Evolutionary conservation across 1,140 invertebrate genomes (phyloP), one percentile per base, ranked within the genome.

Genomic region (Tetramorium parvispinum): DNA sequence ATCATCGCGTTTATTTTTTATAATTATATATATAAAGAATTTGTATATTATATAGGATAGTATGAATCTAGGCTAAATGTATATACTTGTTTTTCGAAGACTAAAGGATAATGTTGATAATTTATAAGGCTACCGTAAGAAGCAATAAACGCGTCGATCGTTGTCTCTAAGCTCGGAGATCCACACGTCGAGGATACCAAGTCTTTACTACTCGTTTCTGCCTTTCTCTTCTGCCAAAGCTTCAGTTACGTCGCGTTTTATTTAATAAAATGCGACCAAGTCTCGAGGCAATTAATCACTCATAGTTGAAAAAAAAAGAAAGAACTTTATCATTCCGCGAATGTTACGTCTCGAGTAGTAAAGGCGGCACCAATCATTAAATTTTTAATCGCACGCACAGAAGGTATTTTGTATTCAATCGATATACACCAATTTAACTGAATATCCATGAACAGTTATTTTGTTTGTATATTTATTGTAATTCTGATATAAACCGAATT

Each of bases 1-100:
- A 77, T 63, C 77, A 73, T 89, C 79, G 57, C 75, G 68, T 89
- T 89, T 91, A 88, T 91, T 89, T 91, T 91, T 91, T 91, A 91
- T 91, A 91, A 89, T 89, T 88, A 86, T 70, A 86, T 78, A 85
- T 59, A 86, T 63, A 88, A 82, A 88, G 8, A 81, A 88, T 83
- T 89, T 88, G 85, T 91, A 91, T 85, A 91, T 87, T 90, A 57
- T 88, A 76, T 91, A 90, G 87, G 68, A 88, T 88, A 88, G 16
- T n/a, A 24, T 85, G 77, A 86, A 24, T 85, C 71, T 55, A 68
- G 10, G 46, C 27, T 87, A 81, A 85, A 78, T 91, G 85, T 91
- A 89, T 65, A 91, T 86, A 77, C 13, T 65, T 75, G 59, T 82
- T 83, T 85, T 87, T 77, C 37, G 40, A 87, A 91, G 43, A 88